Base-by-base conservation (phyloP, 2,888 invertebrate species). In the Chloroclysta siterata region DNA sequence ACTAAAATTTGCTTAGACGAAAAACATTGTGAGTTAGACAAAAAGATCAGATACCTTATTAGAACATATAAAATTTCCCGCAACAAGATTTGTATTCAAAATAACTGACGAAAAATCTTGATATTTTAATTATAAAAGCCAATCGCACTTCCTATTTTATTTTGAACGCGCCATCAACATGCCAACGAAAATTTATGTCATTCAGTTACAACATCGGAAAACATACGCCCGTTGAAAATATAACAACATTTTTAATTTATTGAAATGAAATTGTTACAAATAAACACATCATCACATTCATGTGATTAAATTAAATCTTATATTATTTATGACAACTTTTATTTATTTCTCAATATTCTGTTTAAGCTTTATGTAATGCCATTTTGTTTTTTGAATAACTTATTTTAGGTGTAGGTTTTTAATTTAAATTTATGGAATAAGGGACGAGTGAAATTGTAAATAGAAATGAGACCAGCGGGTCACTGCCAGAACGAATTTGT, bases 401-500 rank as follows among this genome's bases (percentile, higher is more conserved):
- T 80, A 81, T 81, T 79, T 68, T 81, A 81, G 81, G 42, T 74
- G 66, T 79, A 82, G 65, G 67, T 73, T 67, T 70, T 75, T 56
- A 69, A 71, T 63, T 64, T 48, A 60, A 59, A 61, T 73, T 62
- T 73, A 73, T 69, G 33, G 41, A 5, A 36, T 48, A 58, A 61
- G 65, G 63, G 61, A 61, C 53, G 54, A 39, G 54, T 46, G 15
- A 53, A 59, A 41, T 48, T 58, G 66, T 69, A 69, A 74, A 75
- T 69, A 76, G 69, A 68, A 33, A 69, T 74, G 62, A 74, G 81
- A 79, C 90, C 90, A 88, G 90, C 91, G 72, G 84, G 84, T 83
- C 89, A 90, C 91, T 90, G 90, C 91, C 90, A 83, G 81, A 77
- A 73, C 69, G 69, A 81, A 17, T 46, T 75, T 59, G 83, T 85